Percentiles rank a stretch among this genome's conserved stretches.
Conservation (phyloP, 2,888 invertebrate genomes). For the Melieria picta region DNA sequence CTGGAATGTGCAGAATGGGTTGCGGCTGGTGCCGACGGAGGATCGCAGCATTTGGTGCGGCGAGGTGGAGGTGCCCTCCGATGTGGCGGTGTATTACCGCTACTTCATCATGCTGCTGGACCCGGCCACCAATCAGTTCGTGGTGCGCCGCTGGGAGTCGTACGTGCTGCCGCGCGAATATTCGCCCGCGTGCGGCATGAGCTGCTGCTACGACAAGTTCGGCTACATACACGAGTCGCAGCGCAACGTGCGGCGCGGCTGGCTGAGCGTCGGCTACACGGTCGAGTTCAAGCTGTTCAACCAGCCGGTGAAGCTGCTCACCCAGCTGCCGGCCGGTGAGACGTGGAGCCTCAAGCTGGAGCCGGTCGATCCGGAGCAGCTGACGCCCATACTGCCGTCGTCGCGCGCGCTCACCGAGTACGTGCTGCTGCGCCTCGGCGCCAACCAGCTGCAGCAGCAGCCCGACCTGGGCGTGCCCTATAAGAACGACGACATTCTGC, state of each 20-base stretch:
- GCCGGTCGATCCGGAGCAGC: background rate
- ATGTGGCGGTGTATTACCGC: constrained; percentile 68
- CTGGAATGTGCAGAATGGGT: constrained; percentile 34
- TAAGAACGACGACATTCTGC: constrained; percentile 75
- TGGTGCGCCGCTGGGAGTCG: constrained; percentile 84
- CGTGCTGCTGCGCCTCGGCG: constrained; percentile 32
- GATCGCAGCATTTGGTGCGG: constrained; percentile 30
- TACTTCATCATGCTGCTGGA: constrained; percentile 72
- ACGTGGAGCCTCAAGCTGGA: constrained; percentile 9
- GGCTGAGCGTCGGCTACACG: constrained; percentile 77
- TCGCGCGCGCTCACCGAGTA: constrained; percentile 39
- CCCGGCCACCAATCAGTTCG: constrained; percentile 62
- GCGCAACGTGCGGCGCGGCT: constrained; percentile 74
- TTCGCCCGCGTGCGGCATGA: background rate
- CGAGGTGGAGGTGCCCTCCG: constrained; percentile 9
- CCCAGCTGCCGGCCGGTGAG: constrained; percentile 10
- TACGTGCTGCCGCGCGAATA: constrained; percentile 72
- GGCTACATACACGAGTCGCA: constrained; percentile 70
- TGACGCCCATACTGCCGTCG: constrained; percentile 33
- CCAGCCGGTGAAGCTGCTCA: constrained; percentile 72
- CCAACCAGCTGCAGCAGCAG: constrained; percentile 41
- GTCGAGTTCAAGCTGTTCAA: constrained; percentile 84
- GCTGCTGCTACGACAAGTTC: constrained; percentile 69
- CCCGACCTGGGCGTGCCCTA: constrained; percentile 78
- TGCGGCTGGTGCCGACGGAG: constrained; percentile 12